Base-by-base conservation (phyloP, 1,140 invertebrate species). In the Danaus plexippus region DNA sequence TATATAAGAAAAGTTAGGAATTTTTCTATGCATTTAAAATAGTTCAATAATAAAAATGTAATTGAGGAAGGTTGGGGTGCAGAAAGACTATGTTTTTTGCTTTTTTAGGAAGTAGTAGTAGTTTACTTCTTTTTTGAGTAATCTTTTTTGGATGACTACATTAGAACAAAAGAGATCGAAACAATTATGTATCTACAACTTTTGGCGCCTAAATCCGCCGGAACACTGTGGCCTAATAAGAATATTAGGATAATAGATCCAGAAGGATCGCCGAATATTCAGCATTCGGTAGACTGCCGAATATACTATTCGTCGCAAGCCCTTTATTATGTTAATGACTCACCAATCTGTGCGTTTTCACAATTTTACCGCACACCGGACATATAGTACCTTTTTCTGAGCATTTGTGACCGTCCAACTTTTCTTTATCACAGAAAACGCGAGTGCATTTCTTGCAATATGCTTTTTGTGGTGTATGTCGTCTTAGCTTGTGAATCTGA, bases 401-500 rank as follows among this genome's bases (percentile, higher is more conserved):
- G 54, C 77, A 82, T 11, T 61, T 66, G 49, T 77, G 73, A 13
- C 47, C 54, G 18, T 74, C 72, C 9, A 52, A 52, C 8, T 56
- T 54, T 11, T 59, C 9, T 48, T 71, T 52, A 55, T 59, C 54
- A 1, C 9, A 10, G 40, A 76, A 80, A 3, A 64, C 52, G 11
- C 58, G 53, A 3, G 54, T 43, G 50, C 80, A 83, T 4, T 51
- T 43, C 22, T 52, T 56, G 44, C 80, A 83, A 9, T 55, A 59
- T 7, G 74, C 63, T 53, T 67, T 78, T 9, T 54, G 41, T 5
- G 58, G 46, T n/a, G 59, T 57, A 52, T 84, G 80, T 60, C 51
- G 70, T 13, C 71, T 60, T 50, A 75, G 57, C 45, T 60, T 70
- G 46, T 83, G 80, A 11, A 54, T 60, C 79, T 82, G 53, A 40